Evolutionary conservation across 1,140 invertebrate genomes (phyloP).

Genomic region (Formica selysi): DNA sequence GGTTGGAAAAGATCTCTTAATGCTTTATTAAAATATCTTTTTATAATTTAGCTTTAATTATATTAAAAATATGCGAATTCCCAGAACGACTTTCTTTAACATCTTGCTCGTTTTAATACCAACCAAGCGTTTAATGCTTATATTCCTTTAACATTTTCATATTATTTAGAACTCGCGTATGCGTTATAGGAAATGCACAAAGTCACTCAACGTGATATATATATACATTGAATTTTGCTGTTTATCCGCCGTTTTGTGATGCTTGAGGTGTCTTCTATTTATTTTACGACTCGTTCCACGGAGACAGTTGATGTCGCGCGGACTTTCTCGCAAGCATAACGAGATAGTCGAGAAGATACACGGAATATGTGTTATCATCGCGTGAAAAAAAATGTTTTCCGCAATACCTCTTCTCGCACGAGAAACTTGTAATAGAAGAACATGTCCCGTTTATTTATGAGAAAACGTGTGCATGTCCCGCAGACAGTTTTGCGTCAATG

Average conservation of each 20-base stretch:
- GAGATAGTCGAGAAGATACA: slow-evolving; percentile 5
- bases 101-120: neutral
- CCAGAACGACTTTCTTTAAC: neutral
- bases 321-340: slow-evolving; percentile 37
- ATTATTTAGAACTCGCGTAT: neutral
- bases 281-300: slow-evolving; percentile 17
- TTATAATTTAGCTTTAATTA: neutral
- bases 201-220: neutral
- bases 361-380: slow-evolving; percentile 15
- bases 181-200: neutral
- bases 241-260: neutral
- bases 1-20: neutral
- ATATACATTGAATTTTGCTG: neutral
- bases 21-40: neutral
- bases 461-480: neutral
- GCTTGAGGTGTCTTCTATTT: slow-evolving; percentile 19
- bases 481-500: neutral
- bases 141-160: neutral
- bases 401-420: neutral
- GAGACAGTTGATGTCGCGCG: neutral
- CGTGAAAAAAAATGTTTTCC: slow-evolving; percentile 15
- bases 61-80: neutral
- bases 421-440: neutral
- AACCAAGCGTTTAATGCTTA: neutral
- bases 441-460: slow-evolving; percentile 6